These are phyloP conservation scores for Linepithema humile DNA, from an alignment of 1,140 invertebrate species.

Conservation along the genomic window DNA sequence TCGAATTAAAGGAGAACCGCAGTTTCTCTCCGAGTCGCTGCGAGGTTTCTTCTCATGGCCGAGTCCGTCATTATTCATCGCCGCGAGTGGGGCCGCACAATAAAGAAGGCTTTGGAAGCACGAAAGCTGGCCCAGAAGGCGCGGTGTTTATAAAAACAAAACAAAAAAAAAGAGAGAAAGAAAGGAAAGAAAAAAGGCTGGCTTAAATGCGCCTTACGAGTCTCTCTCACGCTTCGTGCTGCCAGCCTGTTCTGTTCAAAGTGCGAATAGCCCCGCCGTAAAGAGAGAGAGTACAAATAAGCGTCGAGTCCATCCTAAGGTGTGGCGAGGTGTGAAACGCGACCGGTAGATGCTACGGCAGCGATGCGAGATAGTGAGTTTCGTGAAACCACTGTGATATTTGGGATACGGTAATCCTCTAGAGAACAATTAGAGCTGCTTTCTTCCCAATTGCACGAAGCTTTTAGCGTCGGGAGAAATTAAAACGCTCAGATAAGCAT, in stretches of 20 bases:
- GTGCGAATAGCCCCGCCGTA: conserved; percentile 66
- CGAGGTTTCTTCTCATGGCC: conserved; percentile 61
- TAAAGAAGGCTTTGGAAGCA: conserved; percentile 62
- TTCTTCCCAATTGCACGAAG: neutral
- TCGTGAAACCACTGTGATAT: conserved; percentile 3
- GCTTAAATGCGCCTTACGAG: conserved; percentile 49
- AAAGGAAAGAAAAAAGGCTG: conserved; percentile 42
- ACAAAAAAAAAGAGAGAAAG: too few relatives aligned
- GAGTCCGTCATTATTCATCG: conserved; percentile 63
- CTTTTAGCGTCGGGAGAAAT: neutral
- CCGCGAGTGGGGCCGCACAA: conserved; percentile 52
- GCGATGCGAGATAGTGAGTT: neutral
- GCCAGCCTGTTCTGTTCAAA: conserved; percentile 34
- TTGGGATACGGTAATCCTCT: neutral
- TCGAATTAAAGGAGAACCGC: conserved; percentile 51
- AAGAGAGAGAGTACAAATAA: conserved; percentile 74
- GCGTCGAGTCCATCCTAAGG: conserved; percentile 58
- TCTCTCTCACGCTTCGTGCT: conserved; percentile 48
- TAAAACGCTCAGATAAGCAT: neutral
- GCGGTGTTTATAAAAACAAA: conserved; percentile 57
- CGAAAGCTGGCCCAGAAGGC: conserved; percentile 64
- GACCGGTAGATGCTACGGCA: conserved; percentile 17
- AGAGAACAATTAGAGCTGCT: neutral
- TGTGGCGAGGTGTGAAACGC: conserved; percentile 46
- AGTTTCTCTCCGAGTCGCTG: conserved; percentile 43